Conservation (phyloP, 2,888 invertebrate species). For the Eristalinus sepulchralis region DNA sequence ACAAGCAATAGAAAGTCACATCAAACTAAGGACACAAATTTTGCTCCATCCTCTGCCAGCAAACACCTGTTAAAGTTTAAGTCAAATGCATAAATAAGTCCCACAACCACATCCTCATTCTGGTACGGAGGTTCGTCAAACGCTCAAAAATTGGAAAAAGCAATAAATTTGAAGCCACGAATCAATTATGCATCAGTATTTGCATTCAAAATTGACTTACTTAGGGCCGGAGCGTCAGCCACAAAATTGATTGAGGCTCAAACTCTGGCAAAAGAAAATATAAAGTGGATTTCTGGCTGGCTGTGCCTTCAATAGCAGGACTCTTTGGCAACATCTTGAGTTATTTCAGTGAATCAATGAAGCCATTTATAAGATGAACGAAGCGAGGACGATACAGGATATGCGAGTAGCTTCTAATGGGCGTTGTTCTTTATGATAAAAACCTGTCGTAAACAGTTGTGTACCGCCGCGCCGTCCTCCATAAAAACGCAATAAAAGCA, state of each 20-base stretch:
- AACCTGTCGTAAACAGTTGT: slow-evolving; percentile 59
- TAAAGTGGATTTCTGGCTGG: slow-evolving; percentile 45
- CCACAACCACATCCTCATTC: slow-evolving; percentile 41
- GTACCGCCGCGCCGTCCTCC: slow-evolving; percentile 38
- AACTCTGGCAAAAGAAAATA: slow-evolving; percentile 10
- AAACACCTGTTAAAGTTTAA: not conserved
- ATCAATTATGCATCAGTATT: slow-evolving; percentile 69
- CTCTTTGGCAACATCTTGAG: slow-evolving; percentile 63
- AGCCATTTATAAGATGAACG: slow-evolving; percentile 55
- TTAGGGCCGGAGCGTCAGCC: not conserved
- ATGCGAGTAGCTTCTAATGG: slow-evolving; percentile 48
- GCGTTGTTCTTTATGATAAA: slow-evolving; percentile 54
- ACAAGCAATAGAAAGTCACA: not conserved
- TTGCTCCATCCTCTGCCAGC: not conserved
- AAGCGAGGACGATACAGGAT: not conserved
- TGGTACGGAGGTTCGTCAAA: slow-evolving; percentile 18
- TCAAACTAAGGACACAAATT: not conserved
- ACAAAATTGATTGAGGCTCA: slow-evolving; percentile 56
- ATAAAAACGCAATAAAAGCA: slow-evolving; percentile 67
- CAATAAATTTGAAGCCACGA: slow-evolving; percentile 52
- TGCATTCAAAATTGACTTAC: slow-evolving; percentile 65
- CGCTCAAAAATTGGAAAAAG: slow-evolving; percentile 31
- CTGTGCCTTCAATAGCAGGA: slow-evolving; percentile 17
- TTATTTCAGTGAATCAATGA: slow-evolving; percentile 58
- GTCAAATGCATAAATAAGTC: slow-evolving; percentile 31